Base-by-base conservation (phyloP, 2,113 vertebrate species). In the Ascaphus truei region DNA sequence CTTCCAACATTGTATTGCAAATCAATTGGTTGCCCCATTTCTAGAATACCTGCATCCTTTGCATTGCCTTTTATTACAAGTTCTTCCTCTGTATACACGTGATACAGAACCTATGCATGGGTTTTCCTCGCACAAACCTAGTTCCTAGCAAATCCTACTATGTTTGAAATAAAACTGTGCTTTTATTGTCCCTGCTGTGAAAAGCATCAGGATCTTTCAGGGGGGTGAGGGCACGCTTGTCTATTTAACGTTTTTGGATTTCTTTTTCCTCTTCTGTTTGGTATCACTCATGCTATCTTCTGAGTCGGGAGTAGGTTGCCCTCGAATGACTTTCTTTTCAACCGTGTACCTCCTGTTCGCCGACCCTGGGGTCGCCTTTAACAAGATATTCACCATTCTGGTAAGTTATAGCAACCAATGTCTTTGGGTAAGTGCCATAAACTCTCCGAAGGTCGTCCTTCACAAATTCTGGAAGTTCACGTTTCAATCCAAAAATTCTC, bases 351-450 rank as follows among this genome's bases (percentile, higher is more conserved):
- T 91, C 84, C 50, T 89, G 87, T 33, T 89, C 76, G 27, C 79
- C 82, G 13, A 51, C 72, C 37, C 73, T 78, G 71, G 90, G 89
- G 39, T 79, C 77, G 8, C 84, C 91, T 57, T 79, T 79, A 53
- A 93, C 76, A 68, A 92, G 71, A 68, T 87, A 92, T 68, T 91
- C 85, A 37, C 89, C 83, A 41, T 81, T 84, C 23, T 83, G 77
- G 50, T 82, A 89, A 47, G 84, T 88, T 77, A 93, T 80, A 48
- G 86, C 85, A 71, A 92, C 76, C 3, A 20, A 75, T 3, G 90
- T 90, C 29, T 68, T 78, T 4, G 90, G 90, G 72, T 90, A 91
- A 13, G 89, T 93, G 73, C 91, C 91, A 13, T 92, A 93, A 47
- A 82, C 83, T 25, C 89, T 83, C 13, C 86, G 81, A 55, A 92